phyloP scores from a whole-genome alignment of 2,888 invertebrate genomes.

The Pachydiplax longipennis region DNA sequence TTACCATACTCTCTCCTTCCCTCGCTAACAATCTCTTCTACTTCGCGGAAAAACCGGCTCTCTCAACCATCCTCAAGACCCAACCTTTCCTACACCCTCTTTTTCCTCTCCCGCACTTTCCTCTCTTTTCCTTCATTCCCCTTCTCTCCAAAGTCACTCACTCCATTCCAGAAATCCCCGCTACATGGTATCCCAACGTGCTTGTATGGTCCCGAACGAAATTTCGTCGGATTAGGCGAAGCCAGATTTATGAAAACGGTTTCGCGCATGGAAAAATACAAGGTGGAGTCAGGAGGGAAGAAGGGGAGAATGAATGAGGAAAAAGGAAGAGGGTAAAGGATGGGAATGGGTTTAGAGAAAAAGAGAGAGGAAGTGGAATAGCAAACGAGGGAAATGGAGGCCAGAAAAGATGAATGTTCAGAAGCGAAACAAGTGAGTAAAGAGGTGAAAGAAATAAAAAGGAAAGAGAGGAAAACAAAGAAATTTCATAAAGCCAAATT shows the following conservation, averaged over 20 bases:
- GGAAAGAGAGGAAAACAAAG: too few relatives aligned
- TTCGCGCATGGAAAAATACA: slow-evolving; percentile 40
- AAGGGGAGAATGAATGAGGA: not conserved
- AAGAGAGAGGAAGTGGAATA: not conserved
- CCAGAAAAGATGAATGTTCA: too few relatives aligned
- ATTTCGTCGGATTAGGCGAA: slow-evolving; percentile 42
- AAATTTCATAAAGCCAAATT: too few relatives aligned
- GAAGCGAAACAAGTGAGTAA: too few relatives aligned
- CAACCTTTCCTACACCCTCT: not conserved
- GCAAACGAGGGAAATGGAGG: not conserved
- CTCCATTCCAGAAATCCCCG: not conserved
- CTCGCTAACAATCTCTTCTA: not conserved
- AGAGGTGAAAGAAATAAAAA: too few relatives aligned
- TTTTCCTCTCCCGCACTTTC: not conserved
- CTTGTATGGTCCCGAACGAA: slow-evolving; percentile 14
- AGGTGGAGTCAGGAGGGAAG: not conserved
- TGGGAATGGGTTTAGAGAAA: not conserved
- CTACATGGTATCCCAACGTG: not conserved
- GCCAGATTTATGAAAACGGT: slow-evolving; percentile 44
- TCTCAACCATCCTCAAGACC: not conserved
- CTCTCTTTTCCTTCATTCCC: not conserved
- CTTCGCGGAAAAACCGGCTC: not conserved
- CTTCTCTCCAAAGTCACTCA: not conserved
- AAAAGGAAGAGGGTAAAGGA: not conserved
- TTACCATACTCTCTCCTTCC: not conserved